A percentile compares a stretch with the other conserved stretches of the same genome.
phyloP scores from a whole-genome alignment of 2,797 vertebrate genomes.

The Lacerta viridis region DNA sequence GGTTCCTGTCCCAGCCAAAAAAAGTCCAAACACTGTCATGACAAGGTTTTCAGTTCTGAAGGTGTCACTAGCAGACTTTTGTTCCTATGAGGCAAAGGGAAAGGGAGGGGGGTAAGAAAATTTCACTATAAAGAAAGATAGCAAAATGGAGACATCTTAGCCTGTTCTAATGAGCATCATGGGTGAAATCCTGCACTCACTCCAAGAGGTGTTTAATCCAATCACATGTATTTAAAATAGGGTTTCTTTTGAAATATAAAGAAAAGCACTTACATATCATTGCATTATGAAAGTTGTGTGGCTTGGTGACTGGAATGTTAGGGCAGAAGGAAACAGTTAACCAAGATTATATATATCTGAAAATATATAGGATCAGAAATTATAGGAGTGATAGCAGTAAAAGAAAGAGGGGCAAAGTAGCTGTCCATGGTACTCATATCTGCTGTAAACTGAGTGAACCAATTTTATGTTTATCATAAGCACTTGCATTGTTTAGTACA shows the following conservation, averaged over 20 bases:
- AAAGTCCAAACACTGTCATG: constrained; percentile 31
- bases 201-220: neutral
- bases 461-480: no score
- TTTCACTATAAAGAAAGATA: neutral
- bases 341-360: no score
- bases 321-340: no score
- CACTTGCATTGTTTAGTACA: no score
- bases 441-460: no score
- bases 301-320: neutral
- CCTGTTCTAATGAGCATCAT: neutral
- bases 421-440: neutral
- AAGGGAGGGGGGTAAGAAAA: neutral
- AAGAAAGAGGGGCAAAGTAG: neutral
- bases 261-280: neutral
- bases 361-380: neutral
- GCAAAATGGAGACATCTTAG: neutral
- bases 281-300: neutral
- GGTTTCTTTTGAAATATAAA: neutral
- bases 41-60: constrained; percentile 43
- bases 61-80: constrained; percentile 1
- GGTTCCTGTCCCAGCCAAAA: constrained; percentile 46
- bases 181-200: neutral
- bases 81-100: constrained; percentile 26
- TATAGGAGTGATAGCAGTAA: neutral
- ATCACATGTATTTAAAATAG: neutral